Evolutionary conservation across 2,888 invertebrate species (phyloP).

Genomic region (Aphodius granarius): DNA sequence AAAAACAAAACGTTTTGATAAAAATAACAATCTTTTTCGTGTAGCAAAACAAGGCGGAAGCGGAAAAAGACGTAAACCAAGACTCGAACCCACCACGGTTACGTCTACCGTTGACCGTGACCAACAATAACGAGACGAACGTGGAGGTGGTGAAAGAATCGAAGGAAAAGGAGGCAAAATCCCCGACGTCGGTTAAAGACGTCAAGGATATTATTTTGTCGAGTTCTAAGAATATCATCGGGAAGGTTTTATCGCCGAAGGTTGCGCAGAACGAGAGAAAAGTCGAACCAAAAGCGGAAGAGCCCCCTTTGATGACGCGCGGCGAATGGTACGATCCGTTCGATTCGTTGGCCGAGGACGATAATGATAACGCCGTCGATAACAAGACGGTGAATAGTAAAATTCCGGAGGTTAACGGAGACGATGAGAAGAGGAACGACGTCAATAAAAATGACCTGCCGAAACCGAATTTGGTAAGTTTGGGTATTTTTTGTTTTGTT

Average conservation of each 20-base stretch:
- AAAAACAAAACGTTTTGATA: background rate
- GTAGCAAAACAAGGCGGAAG: slow-evolving; percentile 30
- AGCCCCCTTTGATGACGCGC: slow-evolving; percentile 73
- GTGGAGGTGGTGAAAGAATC: slow-evolving; percentile 31
- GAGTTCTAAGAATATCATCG: slow-evolving; percentile 71
- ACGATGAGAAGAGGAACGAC: slow-evolving; percentile 28
- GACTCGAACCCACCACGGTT: slow-evolving; percentile 41
- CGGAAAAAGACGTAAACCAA: slow-evolving; percentile 37
- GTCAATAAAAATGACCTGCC: slow-evolving; percentile 44
- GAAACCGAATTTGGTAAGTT: slow-evolving; percentile 49
- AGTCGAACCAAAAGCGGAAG: slow-evolving; percentile 48
- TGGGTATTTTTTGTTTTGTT: slow-evolving; percentile 5
- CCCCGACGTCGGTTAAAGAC: slow-evolving; percentile 67
- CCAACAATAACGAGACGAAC: slow-evolving; percentile 39
- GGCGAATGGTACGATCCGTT: slow-evolving; percentile 87
- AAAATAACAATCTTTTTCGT: slow-evolving; percentile 7
- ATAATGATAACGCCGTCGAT: slow-evolving; percentile 24
- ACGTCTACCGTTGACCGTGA: slow-evolving; percentile 46
- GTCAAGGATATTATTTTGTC: slow-evolving; percentile 71
- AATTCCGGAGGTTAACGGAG: slow-evolving; percentile 40
- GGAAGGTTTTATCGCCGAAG: slow-evolving; percentile 75
- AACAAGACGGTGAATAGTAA: slow-evolving; percentile 36
- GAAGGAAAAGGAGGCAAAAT: slow-evolving; percentile 51
- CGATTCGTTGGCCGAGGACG: slow-evolving; percentile 84
- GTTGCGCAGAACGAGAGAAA: slow-evolving; percentile 62